Percentiles rank a stretch among this genome's conserved stretches.
These are phyloP conservation scores for Harpalus rubripes DNA, from an alignment of 2,888 invertebrate species.

Conservation along the genomic window DNA sequence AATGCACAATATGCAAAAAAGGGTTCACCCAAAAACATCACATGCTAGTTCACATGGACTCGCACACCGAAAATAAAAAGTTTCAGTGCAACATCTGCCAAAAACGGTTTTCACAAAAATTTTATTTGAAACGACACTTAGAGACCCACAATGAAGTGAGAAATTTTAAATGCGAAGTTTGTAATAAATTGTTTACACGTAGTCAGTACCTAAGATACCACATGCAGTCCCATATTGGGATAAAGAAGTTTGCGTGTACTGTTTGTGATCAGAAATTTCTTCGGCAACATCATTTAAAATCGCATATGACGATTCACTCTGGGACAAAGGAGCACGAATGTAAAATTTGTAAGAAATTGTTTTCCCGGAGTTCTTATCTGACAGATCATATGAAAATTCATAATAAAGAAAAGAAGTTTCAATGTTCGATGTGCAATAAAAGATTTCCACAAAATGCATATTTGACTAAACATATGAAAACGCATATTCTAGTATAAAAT, in stretches of 20 bases:
- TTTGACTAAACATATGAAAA: too few relatives aligned
- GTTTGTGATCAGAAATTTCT: background rate
- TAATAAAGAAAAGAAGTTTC: background rate
- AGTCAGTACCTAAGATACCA: too few relatives aligned
- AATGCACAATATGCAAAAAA: background rate
- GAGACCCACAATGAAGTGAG: background rate
- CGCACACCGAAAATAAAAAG: background rate
- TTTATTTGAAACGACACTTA: background rate
- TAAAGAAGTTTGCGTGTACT: too few relatives aligned
- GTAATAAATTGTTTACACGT: too few relatives aligned
- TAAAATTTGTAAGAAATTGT: background rate
- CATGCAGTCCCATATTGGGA: too few relatives aligned
- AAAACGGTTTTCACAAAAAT: background rate
- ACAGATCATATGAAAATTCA: background rate
- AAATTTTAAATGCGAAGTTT: background rate
- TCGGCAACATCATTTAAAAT: background rate
- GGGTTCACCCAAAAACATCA: background rate
- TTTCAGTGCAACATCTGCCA: background rate
- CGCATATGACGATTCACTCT: background rate
- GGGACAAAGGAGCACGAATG: background rate
- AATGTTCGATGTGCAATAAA: too few relatives aligned
- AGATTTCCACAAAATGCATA: too few relatives aligned
- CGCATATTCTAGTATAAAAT: too few relatives aligned
- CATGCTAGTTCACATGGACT: background rate
- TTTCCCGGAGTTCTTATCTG: background rate